Percentiles rank a stretch among this genome's conserved stretches.
Conservation (phyloP, 1,140 invertebrate genomes). For the Hermatobates lingyangjiaoensis region DNA sequence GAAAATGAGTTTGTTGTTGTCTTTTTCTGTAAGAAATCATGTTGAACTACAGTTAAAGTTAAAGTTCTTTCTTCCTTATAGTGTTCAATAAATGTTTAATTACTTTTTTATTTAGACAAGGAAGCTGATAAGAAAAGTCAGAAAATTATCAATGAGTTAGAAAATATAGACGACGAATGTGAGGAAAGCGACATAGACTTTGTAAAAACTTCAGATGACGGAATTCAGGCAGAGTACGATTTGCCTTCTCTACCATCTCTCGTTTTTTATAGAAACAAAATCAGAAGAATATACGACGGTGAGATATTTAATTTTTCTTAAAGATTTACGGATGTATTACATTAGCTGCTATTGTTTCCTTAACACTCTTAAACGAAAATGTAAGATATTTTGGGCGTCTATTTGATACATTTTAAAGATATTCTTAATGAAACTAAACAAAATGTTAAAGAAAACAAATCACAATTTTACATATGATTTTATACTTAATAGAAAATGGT, state of each 20-base stretch:
- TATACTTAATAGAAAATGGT: too few relatives aligned
- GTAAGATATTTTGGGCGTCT: too few relatives aligned
- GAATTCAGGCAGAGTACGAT: slow-evolving; percentile 76
- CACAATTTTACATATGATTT: too few relatives aligned
- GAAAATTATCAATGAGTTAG: slow-evolving; percentile 72
- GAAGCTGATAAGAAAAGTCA: slow-evolving; percentile 78
- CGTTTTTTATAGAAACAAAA: slow-evolving; percentile 77
- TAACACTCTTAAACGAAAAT: too few relatives aligned
- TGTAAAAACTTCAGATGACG: slow-evolving; percentile 79
- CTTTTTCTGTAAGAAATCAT: slow-evolving; percentile 64
- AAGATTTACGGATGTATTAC: not conserved
- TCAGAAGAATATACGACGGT: slow-evolving; percentile 64
- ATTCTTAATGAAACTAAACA: too few relatives aligned
- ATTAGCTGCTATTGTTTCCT: too few relatives aligned
- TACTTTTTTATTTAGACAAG: slow-evolving; percentile 38
- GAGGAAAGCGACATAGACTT: slow-evolving; percentile 83
- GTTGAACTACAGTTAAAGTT: not conserved
- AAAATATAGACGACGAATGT: slow-evolving; percentile 88
- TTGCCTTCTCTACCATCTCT: slow-evolving; percentile 60
- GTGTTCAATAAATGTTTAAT: not conserved
- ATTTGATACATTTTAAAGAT: too few relatives aligned
- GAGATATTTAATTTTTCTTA: slow-evolving; percentile 1
- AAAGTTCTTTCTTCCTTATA: not conserved
- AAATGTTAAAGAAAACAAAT: too few relatives aligned
- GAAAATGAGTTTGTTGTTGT: slow-evolving; percentile 79